phyloP scores from a whole-genome alignment of 2,113 vertebrate species.

The Campylomormyrus numenius region DNA sequence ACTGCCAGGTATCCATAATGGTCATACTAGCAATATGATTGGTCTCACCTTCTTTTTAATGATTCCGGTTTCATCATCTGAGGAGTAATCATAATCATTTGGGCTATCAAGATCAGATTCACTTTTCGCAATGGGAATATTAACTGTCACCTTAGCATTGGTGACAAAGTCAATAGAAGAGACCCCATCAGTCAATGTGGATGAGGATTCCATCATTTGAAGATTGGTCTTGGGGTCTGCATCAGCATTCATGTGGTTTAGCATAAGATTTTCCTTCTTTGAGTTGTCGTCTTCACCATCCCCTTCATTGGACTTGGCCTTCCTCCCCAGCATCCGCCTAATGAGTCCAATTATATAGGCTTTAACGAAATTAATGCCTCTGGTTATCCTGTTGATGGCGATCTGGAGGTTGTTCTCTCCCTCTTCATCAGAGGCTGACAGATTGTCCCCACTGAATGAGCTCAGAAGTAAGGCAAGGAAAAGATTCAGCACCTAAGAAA shows the following conservation, averaged over 20 bases:
- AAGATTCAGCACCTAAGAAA: slow-evolving; percentile 80
- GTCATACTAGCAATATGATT: not conserved
- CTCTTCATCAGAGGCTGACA: slow-evolving; percentile 73
- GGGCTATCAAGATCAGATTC: slow-evolving; percentile 75
- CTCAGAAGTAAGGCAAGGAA: slow-evolving; percentile 91
- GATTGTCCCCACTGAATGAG: slow-evolving; percentile 85
- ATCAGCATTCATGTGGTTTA: slow-evolving; percentile 58
- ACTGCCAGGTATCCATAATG: not conserved
- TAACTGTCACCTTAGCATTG: slow-evolving; percentile 64
- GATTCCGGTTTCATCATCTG: slow-evolving; percentile 59
- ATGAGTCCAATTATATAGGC: slow-evolving; percentile 47
- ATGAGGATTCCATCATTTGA: slow-evolving; percentile 28
- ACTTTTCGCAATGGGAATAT: slow-evolving; percentile 79
- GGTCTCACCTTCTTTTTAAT: slow-evolving; percentile 32
- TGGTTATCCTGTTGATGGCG: slow-evolving; percentile 75
- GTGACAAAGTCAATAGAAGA: slow-evolving; percentile 63
- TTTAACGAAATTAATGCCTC: slow-evolving; percentile 62
- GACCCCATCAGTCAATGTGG: slow-evolving; percentile 48
- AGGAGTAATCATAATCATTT: slow-evolving; percentile 64
- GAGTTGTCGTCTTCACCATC: slow-evolving; percentile 45
- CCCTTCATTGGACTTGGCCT: slow-evolving; percentile 10
- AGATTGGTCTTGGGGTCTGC: slow-evolving; percentile 43
- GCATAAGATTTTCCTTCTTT: slow-evolving; percentile 53
- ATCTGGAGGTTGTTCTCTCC: slow-evolving; percentile 90
- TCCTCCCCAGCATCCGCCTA: slow-evolving; percentile 41